These are phyloP conservation scores for Xiphophorus hellerii DNA, from an alignment of 2,113 vertebrate genomes.

Conservation along the genomic window DNA sequence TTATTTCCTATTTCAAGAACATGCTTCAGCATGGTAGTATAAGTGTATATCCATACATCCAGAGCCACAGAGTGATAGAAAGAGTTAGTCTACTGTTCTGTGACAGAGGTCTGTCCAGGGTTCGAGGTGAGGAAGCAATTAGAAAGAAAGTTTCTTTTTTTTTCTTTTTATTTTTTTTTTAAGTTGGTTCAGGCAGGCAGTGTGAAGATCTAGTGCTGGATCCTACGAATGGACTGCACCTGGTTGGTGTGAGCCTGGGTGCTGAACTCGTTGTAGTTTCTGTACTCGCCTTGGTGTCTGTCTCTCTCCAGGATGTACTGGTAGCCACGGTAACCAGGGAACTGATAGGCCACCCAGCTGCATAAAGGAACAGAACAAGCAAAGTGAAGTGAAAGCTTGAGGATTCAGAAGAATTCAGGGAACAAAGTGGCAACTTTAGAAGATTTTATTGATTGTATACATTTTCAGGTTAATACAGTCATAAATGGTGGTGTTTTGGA, in stretches of 20 bases:
- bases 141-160: slow-evolving; percentile 25
- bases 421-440: neutral
- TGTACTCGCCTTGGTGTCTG: slow-evolving; percentile 92
- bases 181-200: slow-evolving; percentile 42
- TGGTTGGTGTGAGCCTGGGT: slow-evolving; percentile 96
- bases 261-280: slow-evolving; percentile 92
- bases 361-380: neutral
- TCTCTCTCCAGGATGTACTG: slow-evolving; percentile 95
- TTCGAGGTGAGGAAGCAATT: slow-evolving; percentile 35
- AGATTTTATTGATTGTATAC: neutral
- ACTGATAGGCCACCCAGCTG: slow-evolving; percentile 98
- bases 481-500: neutral
- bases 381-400: neutral
- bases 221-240: slow-evolving; percentile 95
- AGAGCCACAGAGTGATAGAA: slow-evolving; percentile 69
- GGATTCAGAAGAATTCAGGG: neutral
- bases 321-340: slow-evolving; percentile 96
- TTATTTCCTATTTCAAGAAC: slow-evolving; percentile 80
- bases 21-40: slow-evolving; percentile 66
- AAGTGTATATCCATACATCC: slow-evolving; percentile 68
- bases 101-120: slow-evolving; percentile 54
- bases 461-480: neutral
- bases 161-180: slow-evolving; percentile 20
- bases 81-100: slow-evolving; percentile 62
- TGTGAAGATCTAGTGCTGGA: slow-evolving; percentile 87